Evolutionary conservation across 2,113 vertebrate genomes (phyloP), one percentile per base, ranked within the genome.

Genomic region (human): DNA sequence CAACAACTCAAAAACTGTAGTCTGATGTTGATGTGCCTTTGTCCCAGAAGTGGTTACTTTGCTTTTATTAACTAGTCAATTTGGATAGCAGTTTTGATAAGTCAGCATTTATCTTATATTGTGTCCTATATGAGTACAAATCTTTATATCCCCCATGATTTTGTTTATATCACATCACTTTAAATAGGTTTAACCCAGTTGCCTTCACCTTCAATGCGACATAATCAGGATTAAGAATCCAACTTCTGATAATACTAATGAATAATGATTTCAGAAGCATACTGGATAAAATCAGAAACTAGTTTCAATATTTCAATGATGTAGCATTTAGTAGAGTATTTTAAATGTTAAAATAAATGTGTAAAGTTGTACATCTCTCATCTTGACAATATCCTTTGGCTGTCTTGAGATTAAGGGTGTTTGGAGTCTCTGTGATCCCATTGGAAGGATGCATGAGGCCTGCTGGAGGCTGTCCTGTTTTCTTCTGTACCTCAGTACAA

Each of bases 1-100:
- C 6, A 76, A 30, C 5, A 43, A 25, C 3, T 80, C 4, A 57
- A 72, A 93, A 66, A 73, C 12, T n/a, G 1, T 6, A 55, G 22
- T 52, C n/a, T 80, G 43, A 2, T 30, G 8, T 78, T 72, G 48
- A 78, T 48, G 5, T 43, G 35, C 27, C 27, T 87, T 70, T 57
- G 40, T 78, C 12, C 14, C 38, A 50, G 25, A 93, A 81, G 22
- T 30, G 61, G n/a, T 92, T 88, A 32, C 22, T 95, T 95, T 90
- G 38, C 11, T 43, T 70, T 68, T 72, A 82, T 78, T 82, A 78
- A 55, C 25, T 22, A 83, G 17, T 12, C 35, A 79, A 1, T 55
- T 50, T 70, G 27, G 23, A 55, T 12, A 75, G 23, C 5, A 45
- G 23, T 48, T n/a, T 50, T 30, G 14, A 20, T 78, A 79, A 30